Evolutionary conservation across 2,113 vertebrate species (phyloP).

Genomic region (Epinephelus moara): DNA sequence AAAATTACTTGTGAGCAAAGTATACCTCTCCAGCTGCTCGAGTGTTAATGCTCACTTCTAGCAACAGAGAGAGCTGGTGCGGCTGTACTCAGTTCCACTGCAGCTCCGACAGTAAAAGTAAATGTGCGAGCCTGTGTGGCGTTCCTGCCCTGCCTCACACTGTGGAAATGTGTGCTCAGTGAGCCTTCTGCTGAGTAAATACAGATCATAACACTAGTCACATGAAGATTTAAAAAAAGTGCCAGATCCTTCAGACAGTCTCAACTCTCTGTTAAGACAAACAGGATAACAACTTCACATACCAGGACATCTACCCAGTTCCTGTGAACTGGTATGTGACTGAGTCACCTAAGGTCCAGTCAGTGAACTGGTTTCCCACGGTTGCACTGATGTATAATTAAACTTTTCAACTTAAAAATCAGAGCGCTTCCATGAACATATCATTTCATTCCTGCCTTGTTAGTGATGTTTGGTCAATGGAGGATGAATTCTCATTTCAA

Average conservation of each 20-base stretch:
- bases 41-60: background rate
- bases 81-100: background rate
- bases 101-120: background rate
- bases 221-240: background rate
- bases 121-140: constrained; percentile 11
- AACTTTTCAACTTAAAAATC: background rate
- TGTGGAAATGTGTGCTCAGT: constrained; percentile 15
- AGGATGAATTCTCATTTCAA: background rate
- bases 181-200: background rate
- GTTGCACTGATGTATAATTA: background rate
- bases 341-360: constrained; percentile 41
- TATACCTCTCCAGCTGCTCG: background rate
- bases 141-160: constrained; percentile 1
- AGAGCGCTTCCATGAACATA: background rate
- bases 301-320: constrained; percentile 4
- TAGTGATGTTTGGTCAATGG: background rate
- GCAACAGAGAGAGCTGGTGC: background rate
- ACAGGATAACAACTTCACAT: constrained; percentile 22
- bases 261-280: background rate
- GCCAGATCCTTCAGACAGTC: background rate
- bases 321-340: background rate
- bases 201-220: background rate
- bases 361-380: constrained; percentile 44
- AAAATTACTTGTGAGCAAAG: background rate
- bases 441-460: background rate